Conservation (phyloP, 2,888 invertebrate species). For the Oxytorus armatus region DNA sequence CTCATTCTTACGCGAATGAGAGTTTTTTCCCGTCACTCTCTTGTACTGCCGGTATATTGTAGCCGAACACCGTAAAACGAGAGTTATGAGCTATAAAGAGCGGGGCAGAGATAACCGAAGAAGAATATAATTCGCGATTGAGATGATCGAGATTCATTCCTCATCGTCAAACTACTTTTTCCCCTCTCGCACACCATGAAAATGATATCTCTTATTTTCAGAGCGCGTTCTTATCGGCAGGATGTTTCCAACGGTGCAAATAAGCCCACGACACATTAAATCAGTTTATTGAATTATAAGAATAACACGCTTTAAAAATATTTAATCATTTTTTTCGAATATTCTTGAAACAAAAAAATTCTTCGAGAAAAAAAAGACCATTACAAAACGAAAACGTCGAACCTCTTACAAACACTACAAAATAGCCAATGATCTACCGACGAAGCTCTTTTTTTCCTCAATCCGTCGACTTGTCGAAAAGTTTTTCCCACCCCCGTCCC, state of each 20-base stretch:
- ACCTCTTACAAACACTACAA: background rate
- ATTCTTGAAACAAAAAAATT: no score
- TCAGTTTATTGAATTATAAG: background rate
- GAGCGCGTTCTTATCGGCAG: constrained; percentile 1
- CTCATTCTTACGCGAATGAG: constrained; percentile 77
- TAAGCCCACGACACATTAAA: background rate
- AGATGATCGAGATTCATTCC: constrained; percentile 44
- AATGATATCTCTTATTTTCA: constrained; percentile 11
- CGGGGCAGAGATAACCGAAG: background rate
- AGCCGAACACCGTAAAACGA: constrained; percentile 27
- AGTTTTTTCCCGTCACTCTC: constrained; percentile 46
- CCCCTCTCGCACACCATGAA: constrained; percentile 11
- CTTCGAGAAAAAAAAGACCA: background rate
- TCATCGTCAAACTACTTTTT: constrained; percentile 36
- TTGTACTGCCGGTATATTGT: constrained; percentile 35
- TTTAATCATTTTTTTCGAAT: no score
- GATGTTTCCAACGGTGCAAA: background rate
- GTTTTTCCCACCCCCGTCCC: no score
- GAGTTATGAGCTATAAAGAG: constrained; percentile 61
- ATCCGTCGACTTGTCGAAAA: no score
- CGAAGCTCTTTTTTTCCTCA: no score
- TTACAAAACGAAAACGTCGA: background rate
- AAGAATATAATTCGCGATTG: constrained; percentile 48
- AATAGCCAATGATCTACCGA: background rate
- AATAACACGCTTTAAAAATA: background rate